phyloP scores from a whole-genome alignment of 2,113 vertebrate species.

The Orcinus orca region DNA sequence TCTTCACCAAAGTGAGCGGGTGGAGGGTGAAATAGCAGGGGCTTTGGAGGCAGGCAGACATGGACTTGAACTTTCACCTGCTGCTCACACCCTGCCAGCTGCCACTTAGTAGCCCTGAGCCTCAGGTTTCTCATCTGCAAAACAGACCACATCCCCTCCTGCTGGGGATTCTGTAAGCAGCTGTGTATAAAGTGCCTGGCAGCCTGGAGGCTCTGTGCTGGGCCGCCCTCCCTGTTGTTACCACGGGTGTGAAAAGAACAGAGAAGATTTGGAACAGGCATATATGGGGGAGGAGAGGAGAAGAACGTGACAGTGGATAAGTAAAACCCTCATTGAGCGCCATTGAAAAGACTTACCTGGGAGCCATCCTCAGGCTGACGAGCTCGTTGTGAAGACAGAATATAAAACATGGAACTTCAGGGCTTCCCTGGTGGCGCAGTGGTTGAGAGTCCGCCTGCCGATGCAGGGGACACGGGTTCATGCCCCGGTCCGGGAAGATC shows the following conservation, averaged over 20 bases:
- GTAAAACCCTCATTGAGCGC: neutral
- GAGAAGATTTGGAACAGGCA: neutral
- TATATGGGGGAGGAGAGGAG: neutral
- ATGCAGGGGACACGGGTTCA: too few relatives aligned
- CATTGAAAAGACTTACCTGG: neutral
- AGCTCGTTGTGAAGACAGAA: neutral
- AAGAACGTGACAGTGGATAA: neutral
- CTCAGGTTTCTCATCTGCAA: neutral
- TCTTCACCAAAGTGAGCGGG: neutral
- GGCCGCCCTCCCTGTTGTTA: neutral
- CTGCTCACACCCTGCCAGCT: neutral
- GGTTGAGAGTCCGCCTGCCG: too few relatives aligned
- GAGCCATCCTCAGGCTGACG: neutral
- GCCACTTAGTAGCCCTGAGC: neutral
- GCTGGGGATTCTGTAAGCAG: neutral
- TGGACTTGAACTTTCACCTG: neutral
- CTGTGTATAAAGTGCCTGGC: neutral
- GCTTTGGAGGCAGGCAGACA: neutral
- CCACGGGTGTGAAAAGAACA: neutral
- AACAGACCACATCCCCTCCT: neutral
- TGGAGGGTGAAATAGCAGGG: neutral
- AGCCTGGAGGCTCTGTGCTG: accelerated
- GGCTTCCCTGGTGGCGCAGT: too few relatives aligned
- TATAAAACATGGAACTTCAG: accelerated
- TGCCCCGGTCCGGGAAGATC: too few relatives aligned